Percentiles rank a stretch among this genome's conserved stretches.
These are phyloP conservation scores for Nomada ferruginata DNA, from an alignment of 2,888 invertebrate genomes.

Conservation along the genomic window DNA sequence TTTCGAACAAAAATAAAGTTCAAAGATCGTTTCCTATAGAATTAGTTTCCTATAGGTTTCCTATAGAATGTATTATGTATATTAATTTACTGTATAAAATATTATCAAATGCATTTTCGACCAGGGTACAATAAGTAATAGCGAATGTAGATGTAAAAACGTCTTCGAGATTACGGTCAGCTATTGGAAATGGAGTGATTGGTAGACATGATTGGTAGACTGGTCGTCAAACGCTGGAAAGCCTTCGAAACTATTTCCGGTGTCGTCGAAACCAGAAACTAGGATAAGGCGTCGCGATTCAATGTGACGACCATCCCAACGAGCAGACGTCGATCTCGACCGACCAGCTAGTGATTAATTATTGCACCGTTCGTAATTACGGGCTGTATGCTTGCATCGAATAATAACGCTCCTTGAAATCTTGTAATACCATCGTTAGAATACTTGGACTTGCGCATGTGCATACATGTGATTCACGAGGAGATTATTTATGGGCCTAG, in stretches of 20 bases:
- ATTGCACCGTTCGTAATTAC: slow-evolving; percentile 57
- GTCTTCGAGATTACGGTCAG: background rate
- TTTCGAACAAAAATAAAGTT: too few species aligned
- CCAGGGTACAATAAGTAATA: background rate
- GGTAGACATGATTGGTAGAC: background rate
- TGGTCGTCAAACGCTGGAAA: slow-evolving; percentile 23
- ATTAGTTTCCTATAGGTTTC: too few species aligned
- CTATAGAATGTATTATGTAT: too few species aligned
- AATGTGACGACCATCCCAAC: background rate
- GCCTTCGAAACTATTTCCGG: slow-evolving; percentile 50
- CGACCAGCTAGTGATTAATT: slow-evolving; percentile 59
- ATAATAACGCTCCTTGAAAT: slow-evolving; percentile 57
- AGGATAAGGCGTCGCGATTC: slow-evolving; percentile 31
- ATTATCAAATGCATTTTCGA: background rate
- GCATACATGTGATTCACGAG: slow-evolving; percentile 11
- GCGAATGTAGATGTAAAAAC: background rate
- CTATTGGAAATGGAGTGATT: background rate
- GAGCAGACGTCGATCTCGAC: slow-evolving; percentile 17
- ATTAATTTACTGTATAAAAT: too few species aligned
- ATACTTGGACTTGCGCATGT: background rate
- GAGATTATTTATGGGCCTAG: slow-evolving; percentile 14
- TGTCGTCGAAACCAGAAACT: slow-evolving; percentile 54
- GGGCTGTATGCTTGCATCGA: slow-evolving; percentile 31
- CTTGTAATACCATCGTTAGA: slow-evolving; percentile 27
- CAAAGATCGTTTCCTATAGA: too few species aligned